Evolutionary conservation across 2,113 vertebrate species (phyloP), one percentile per base, ranked within the genome.

Genomic region (Cebidichthys violaceus): DNA sequence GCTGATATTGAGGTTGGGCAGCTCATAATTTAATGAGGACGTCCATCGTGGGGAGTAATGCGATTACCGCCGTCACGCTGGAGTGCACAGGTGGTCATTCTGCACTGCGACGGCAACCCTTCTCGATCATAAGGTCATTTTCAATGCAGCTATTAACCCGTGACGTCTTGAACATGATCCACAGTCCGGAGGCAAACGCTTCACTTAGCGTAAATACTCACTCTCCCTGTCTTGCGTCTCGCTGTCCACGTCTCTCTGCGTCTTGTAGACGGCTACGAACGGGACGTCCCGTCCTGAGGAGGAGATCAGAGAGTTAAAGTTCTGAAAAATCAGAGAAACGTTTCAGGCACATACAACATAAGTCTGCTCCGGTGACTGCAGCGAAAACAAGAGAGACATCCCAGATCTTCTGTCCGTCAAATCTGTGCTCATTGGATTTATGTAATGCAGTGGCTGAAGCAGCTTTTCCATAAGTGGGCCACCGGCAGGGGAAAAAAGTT

Each of bases 261-360:
- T 96, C 90, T 94, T 96, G 94, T 97, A 97, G 24, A 98, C 91
- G 0, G 96, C 94, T 52, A 97, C 96, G 72, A 92, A 96, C 0
- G 98, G 98, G 77, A 99, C 94, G 9, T 95, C 94, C 2, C 96
- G 97, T 39, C 98, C 98, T 99, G 29, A 64, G 52, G 92, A 45
- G 83, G 70, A 22, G 82, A 75, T 3, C 5, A 54, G 3, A 65
- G 33, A 13, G 6, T 24, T n/a, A 41, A n/a, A n/a, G n/a, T n/a
- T n/a, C n/a, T 33, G 14, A 20, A 9, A 4, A 2, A 50, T 69
- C 9, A 0, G 65, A 24, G 27, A n/a, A 13, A 31, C 4, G 10
- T 35, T 52, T 4, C 11, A 20, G 24, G 24, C n/a, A 13, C 9
- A 14, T n/a, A n/a, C n/a, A n/a, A 0, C 3, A 18, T 20, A 6